These are phyloP conservation scores for Macrocentrus cingulum DNA, from an alignment of 1,140 invertebrate genomes.

Conservation along the genomic window DNA sequence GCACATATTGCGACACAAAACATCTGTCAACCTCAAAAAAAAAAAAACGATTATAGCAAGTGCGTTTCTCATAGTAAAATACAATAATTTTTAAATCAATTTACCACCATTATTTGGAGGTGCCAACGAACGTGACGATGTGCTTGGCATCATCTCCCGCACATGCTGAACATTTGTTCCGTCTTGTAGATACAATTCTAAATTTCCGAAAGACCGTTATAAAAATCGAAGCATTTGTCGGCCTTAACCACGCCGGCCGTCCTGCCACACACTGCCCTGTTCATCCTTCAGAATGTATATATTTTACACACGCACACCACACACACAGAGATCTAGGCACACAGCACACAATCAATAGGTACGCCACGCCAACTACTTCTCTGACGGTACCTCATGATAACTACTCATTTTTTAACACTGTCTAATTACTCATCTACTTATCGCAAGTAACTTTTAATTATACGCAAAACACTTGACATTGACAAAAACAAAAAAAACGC, in stretches of 20 bases:
- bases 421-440: constrained; percentile 3
- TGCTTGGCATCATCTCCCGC: constrained; percentile 55
- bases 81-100: no score
- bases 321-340: background rate
- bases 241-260: constrained; percentile 48
- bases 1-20: constrained; percentile 8
- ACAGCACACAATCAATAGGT: constrained; percentile 31
- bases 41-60: no score
- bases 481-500: no score
- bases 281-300: background rate
- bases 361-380: constrained; percentile 28
- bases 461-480: no score
- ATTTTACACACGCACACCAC: constrained; percentile 23
- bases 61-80: no score
- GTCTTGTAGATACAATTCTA: constrained; percentile 30
- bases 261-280: constrained; percentile 15
- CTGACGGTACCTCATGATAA: constrained; percentile 23
- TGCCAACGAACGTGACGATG: constrained; percentile 45
- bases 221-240: constrained; percentile 46
- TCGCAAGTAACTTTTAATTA: no score
- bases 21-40: constrained; percentile 42
- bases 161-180: constrained; percentile 41
- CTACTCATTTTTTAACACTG: background rate
- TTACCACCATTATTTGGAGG: constrained; percentile 44
- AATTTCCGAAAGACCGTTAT: constrained; percentile 41